phyloP scores from a whole-genome alignment of 64 coral and sea anemone species.

The Porites lutea region DNA sequence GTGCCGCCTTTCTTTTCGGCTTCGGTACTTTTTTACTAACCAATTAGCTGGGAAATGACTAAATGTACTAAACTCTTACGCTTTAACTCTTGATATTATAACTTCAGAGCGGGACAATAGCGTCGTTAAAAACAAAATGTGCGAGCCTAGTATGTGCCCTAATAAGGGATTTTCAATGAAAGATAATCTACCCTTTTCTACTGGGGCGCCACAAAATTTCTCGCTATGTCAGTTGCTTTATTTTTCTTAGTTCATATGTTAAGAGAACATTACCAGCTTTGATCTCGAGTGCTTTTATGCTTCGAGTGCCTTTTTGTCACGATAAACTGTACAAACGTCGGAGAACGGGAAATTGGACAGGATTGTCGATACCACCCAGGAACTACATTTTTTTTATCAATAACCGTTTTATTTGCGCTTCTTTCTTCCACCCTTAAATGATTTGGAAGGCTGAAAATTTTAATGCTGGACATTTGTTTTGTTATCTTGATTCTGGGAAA shows the following conservation, averaged over 20 bases:
- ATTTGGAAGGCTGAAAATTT: neutral
- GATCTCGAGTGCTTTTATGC: neutral
- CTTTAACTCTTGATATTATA: too few relatives aligned
- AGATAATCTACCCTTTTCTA: neutral
- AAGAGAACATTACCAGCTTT: neutral
- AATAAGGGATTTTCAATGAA: too few relatives aligned
- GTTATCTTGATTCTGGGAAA: neutral
- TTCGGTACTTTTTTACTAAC: too few relatives aligned
- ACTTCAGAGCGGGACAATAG: too few relatives aligned
- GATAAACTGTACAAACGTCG: neutral
- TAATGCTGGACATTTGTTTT: neutral
- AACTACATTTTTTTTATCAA: neutral
- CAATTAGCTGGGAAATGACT: too few relatives aligned
- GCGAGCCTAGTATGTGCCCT: too few relatives aligned
- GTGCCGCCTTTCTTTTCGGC: too few relatives aligned
- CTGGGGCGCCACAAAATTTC: neutral
- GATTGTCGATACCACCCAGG: neutral
- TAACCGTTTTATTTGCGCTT: neutral
- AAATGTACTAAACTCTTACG: too few relatives aligned
- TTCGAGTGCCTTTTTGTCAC: constrained; percentile 35
- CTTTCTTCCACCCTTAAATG: neutral
- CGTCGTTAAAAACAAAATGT: too few relatives aligned
- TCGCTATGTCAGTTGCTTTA: too few relatives aligned
- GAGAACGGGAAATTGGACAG: constrained; percentile 36
- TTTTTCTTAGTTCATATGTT: constrained; percentile 3